Evolutionary conservation across 2,888 invertebrate species (phyloP).

Genomic region (Cylloceria caligata): DNA sequence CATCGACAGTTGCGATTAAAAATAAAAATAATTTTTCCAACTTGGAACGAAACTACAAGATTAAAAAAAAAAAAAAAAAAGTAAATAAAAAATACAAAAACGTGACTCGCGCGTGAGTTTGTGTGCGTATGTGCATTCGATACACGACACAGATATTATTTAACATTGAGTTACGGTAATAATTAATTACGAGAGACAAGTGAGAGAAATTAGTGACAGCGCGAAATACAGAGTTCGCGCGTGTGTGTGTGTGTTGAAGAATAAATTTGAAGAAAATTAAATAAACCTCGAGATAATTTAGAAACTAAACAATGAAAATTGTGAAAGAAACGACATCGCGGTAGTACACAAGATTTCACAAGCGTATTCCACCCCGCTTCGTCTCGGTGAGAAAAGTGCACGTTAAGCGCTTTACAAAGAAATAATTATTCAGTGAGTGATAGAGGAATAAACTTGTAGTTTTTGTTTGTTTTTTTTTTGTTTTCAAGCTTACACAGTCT

Average conservation of each 20-base stretch:
- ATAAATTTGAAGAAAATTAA: constrained; percentile 21
- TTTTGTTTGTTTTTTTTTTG: constrained; percentile 48
- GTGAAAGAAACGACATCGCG: constrained; percentile 58
- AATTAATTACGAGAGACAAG: constrained; percentile 23
- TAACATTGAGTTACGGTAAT: constrained; percentile 51
- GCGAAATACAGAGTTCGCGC: constrained; percentile 50
- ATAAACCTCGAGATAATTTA: constrained; percentile 9
- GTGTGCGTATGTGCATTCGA: constrained; percentile 48
- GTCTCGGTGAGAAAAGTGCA: constrained; percentile 59
- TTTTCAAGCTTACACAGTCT: constrained; percentile 89
- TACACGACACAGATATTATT: constrained; percentile 33
- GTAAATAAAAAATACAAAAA: constrained; percentile 28
- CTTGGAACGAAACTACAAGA: no score
- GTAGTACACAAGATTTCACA: constrained; percentile 8
- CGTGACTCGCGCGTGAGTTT: not conserved
- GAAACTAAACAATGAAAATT: constrained; percentile 47
- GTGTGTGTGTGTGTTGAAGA: constrained; percentile 45
- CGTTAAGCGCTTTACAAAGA: constrained; percentile 64
- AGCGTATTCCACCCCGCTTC: constrained; percentile 15
- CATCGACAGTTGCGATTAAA: not conserved
- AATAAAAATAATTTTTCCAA: no score
- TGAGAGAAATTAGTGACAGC: constrained; percentile 39
- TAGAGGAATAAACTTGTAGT: constrained; percentile 54
- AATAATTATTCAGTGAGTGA: constrained; percentile 60
- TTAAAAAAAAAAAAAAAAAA: not conserved